Evolutionary conservation across 2,113 vertebrate genomes (phyloP).

Genomic region (Canis aureus): DNA sequence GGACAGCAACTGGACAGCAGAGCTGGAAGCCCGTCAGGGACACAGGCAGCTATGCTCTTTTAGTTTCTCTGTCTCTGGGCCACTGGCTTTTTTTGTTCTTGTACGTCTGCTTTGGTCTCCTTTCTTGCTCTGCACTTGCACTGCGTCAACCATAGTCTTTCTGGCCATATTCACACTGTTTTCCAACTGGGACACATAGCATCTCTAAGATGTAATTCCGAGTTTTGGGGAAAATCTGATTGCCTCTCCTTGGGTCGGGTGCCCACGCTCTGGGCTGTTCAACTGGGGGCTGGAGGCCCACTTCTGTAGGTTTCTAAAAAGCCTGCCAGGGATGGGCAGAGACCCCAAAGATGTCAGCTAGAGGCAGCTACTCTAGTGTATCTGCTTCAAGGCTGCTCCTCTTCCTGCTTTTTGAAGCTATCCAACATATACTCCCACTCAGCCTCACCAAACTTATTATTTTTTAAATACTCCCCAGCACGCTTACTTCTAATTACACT

Average conservation of each 20-base stretch:
- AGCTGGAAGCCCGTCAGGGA: accelerated
- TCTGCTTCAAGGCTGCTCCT: not conserved
- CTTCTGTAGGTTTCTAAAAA: not conserved
- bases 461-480: not conserved
- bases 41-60: not conserved
- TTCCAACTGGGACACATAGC: not conserved
- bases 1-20: not conserved
- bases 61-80: not conserved
- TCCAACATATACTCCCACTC: not conserved
- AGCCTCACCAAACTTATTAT: not conserved
- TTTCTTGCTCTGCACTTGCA: not conserved
- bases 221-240: not conserved
- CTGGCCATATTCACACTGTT: not conserved
- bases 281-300: not conserved
- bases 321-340: not conserved
- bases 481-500: not conserved
- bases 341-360: not conserved
- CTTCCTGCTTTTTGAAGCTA: not conserved
- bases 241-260: not conserved
- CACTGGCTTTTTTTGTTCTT: not conserved
- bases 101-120: not conserved
- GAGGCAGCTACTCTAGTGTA: not conserved
- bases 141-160: not conserved
- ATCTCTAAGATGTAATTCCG: not conserved
- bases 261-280: not conserved